A percentile compares a stretch with the other conserved stretches of the same genome.
phyloP scores from a whole-genome alignment of 2,113 vertebrate species.

The Strix aluco region DNA sequence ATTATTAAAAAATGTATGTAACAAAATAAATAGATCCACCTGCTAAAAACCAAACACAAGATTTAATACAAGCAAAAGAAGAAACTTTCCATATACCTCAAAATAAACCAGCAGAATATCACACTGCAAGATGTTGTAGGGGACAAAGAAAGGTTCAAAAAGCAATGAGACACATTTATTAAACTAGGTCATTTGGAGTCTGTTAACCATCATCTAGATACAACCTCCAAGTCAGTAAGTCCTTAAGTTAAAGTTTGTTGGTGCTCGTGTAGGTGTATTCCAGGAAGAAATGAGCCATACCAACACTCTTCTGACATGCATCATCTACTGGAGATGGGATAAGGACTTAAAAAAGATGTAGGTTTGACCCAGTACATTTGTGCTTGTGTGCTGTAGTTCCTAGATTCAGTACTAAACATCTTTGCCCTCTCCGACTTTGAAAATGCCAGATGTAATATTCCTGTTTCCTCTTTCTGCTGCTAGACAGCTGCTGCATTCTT shows the following conservation, averaged over 20 bases:
- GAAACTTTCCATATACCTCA: not conserved
- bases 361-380: not conserved
- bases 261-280: fast-evolving
- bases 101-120: not conserved
- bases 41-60: not conserved
- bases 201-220: not conserved
- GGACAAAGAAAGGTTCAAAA: not conserved
- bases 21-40: not conserved
- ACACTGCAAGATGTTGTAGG: not conserved
- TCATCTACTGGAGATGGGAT: not conserved
- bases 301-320: not conserved
- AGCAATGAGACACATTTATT: not conserved
- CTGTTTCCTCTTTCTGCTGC: not conserved
- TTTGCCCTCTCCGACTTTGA: not conserved
- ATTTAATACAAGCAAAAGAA: not conserved
- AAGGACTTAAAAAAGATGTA: not conserved
- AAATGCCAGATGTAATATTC: not conserved
- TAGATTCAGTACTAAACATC: not conserved
- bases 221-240: not conserved
- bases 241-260: not conserved
- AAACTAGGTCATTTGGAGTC: not conserved
- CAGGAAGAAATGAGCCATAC: not conserved
- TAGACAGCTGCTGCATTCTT: not conserved
- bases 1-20: not conserved
- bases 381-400: not conserved